Base-by-base conservation (phyloP, 2,797 vertebrate genomes). In the Sciaenops ocellatus region DNA sequence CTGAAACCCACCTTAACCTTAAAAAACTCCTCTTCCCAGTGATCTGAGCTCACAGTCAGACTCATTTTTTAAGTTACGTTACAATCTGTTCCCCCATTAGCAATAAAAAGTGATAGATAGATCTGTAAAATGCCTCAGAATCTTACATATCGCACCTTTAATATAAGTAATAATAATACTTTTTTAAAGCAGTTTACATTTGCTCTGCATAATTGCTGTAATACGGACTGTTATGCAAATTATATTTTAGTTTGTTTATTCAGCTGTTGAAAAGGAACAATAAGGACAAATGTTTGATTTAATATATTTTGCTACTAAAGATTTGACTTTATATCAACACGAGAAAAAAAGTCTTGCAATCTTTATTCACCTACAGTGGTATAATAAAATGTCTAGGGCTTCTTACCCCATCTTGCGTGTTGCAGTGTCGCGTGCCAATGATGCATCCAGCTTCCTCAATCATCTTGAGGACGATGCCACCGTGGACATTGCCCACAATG, bases 371-470 rank as follows among this genome's bases (percentile, higher is more conserved):
- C n/a, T 6, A 16, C 2, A 17, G 24, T 16, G 8, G 13, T 12
- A 54, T 3, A 1, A 44, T 62, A 24, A 22, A 38, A 28, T 15
- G 59, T 11, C 13, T 10, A 0, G 5, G 13, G 22, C 54, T 7
- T 46, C 95, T 89, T 87, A 99, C 98, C 94, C 94, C 96, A 0
- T 90, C 88, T 91, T 96, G 96, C 24, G 94, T 96, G 88, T 99
- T 99, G 91, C 98, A 99, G 90, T 99, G 97, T 3, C 97, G 96
- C 0, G 97, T 99, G 82, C 97, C 94, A 44, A 98, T 96, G 79
- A 99, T 98, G 90, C 96, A 96, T 7, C 98, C 98, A 0, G 98
- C 98, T 83, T 99, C 98, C 90, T 99, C 98, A 0, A 99, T 99
- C 97, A 99, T 99, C 94, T 97, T 98, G 84, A 99, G 94, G 90